Base-by-base conservation (phyloP, 2,797 vertebrate genomes). In the Sebastiscus albofasciatus region DNA sequence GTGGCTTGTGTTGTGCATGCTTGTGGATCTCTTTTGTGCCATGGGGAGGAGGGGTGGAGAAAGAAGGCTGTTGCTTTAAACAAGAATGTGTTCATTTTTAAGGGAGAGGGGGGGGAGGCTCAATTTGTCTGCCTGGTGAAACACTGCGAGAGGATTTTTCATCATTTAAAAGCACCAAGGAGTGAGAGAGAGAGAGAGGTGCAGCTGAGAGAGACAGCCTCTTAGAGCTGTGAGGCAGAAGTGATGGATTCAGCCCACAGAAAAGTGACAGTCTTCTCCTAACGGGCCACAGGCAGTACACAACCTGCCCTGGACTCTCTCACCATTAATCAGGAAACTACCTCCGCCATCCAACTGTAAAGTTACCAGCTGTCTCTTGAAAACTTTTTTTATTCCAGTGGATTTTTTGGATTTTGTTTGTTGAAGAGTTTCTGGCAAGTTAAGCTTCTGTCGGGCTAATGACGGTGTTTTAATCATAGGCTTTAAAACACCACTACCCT, bases 21-120 rank as follows among this genome's bases (percentile, higher is more conserved):
- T 90, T 93, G 91, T 88, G 88, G 76, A 92, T 94, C 89, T 84
- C 91, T 88, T 93, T 93, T 95, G 94, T 95, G 90, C 90, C 92
- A 93, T 82, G 85, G 86, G 94, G 89, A 93, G 92, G 94, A 93
- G 92, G 94, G 94, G 94, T 87, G 85, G 89, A 90, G 90, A 92
- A 80, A 85, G 72, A 75, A 84, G 87, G 82, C 89, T 91, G 89
- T 83, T 93, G 89, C 92, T 95, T 93, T 90, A 88, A 91, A 92
- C 81, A 92, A 91, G 89, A 93, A 92, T 93, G 90, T 83, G 92
- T 90, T 94, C 88, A 83, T 90, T 94, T 82, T 92, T 90, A 90
- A 91, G 83, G 66, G 75, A 80, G 83, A 84, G 90, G 91, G 89
- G 89, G 90, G 89, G 87, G 82, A 85, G 84, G 89, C 79, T 83